A percentile compares a stretch with the other conserved stretches of the same genome.
phyloP scores from a whole-genome alignment of 2,888 invertebrate species.

The Stenodera caucasica region DNA sequence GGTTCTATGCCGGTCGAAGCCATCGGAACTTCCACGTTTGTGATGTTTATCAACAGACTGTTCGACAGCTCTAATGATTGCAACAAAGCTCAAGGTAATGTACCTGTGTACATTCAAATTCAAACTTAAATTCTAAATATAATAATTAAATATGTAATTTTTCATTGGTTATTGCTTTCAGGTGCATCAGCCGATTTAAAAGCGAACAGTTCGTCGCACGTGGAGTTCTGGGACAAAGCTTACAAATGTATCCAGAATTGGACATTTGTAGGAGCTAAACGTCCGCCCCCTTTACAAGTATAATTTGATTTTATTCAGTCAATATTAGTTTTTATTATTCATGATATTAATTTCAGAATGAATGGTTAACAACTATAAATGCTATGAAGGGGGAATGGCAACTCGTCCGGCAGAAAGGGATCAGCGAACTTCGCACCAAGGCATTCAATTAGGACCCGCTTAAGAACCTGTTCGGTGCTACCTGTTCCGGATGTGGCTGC shows the following conservation, averaged over 20 bases:
- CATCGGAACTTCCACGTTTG: not conserved
- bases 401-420: not conserved
- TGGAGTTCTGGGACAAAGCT: not conserved
- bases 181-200: no score
- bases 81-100: no score
- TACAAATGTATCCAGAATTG: not conserved
- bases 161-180: no score
- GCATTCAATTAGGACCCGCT: slow-evolving; percentile 1
- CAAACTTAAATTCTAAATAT: no score
- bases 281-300: not conserved
- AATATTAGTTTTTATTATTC: not conserved
- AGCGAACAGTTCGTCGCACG: not conserved
- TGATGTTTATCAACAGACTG: not conserved
- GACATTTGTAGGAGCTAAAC: not conserved
- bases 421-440: not conserved
- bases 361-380: slow-evolving; percentile 6
- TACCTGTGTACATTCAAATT: no score
- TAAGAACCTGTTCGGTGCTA: slow-evolving; percentile 9
- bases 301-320: not conserved
- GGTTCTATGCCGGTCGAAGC: not conserved
- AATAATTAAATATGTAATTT: no score
- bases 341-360: not conserved
- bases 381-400: slow-evolving; percentile 7
- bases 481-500: slow-evolving; percentile 20
- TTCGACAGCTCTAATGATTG: slow-evolving; percentile 5